Conservation (phyloP, 2,113 vertebrate genomes). For the Plectropomus leopardus region DNA sequence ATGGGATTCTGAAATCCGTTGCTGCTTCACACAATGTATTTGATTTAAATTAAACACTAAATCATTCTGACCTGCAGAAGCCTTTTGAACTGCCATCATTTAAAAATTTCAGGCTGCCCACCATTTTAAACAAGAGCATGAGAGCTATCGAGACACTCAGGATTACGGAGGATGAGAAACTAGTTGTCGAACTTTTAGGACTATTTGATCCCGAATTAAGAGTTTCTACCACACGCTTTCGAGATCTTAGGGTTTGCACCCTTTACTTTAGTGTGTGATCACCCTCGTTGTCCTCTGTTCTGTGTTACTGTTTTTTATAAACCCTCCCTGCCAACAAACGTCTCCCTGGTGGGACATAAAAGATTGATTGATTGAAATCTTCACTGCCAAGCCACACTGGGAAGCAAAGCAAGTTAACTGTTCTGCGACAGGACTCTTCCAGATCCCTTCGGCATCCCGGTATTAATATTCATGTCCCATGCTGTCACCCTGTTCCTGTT, state of each 20-base stretch:
- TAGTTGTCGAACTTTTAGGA: neutral
- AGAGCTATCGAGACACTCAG: neutral
- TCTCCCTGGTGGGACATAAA: constrained; percentile 51
- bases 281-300: constrained; percentile 35
- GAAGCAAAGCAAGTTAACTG: constrained; percentile 53
- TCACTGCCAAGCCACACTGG: constrained; percentile 47
- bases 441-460: constrained; percentile 47
- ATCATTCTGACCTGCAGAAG: constrained; percentile 11
- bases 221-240: neutral
- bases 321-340: constrained; percentile 38
- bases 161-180: neutral
- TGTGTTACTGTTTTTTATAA: constrained; percentile 42
- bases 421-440: constrained; percentile 45
- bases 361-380: constrained; percentile 64
- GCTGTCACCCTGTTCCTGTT: constrained; percentile 61
- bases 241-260: neutral
- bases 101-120: constrained; percentile 23
- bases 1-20: constrained; percentile 19
- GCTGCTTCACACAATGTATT: constrained; percentile 19
- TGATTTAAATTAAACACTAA: neutral
- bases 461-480: constrained; percentile 72
- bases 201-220: neutral
- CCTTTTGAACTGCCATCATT: constrained; percentile 18
- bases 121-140: neutral
- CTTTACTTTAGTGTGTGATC: constrained; percentile 7